Base-by-base conservation (phyloP, 1,140 invertebrate species). In the Meteorus sp. region DNA sequence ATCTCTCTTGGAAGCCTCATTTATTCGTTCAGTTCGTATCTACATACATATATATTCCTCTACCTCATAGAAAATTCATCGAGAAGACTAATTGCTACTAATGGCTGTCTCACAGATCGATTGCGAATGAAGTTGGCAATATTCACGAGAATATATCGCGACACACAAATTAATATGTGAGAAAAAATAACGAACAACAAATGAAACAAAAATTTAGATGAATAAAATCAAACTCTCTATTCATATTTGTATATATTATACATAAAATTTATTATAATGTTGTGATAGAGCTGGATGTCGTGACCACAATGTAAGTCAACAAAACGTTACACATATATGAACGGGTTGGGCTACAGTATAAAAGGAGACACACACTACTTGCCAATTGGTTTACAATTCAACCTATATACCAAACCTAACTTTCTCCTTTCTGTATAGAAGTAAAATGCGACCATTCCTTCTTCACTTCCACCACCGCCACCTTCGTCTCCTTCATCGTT, bases 41-140 rank as follows among this genome's bases (percentile, higher is more conserved):
- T n/a, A n/a, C n/a, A n/a, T n/a, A n/a, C n/a, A n/a, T 29, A 11
- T 29, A 48, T 15, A 6, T 48, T 22, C 19, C 29, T 31, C 41
- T 54, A 25, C 44, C 66, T 71, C 63, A 67, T 67, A 67, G 65
- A 68, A 67, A 71, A 70, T 75, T 70, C 71, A 69, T 72, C 63
- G 67, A 56, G 45, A 48, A 62, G 67, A 72, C 69, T 74, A 74
- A 75, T 73, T 74, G 72, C 72, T 63, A 68, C 64, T 74, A 74
- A 73, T 73, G 67, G 63, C 41, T 44, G 39, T 57, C 44, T 57
- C 47, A 58, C 56, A 66, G 65, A 71, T 65, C 64, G 31, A 56
- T 27, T 4, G 13, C 8, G 35, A 39, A n/a, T 39, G 35, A 39
- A 39, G 35, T 39, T 39, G n/a, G 35, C 35, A 39, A 39, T 39